A percentile compares a stretch with the other conserved stretches of the same genome.
phyloP scores from a whole-genome alignment of 1,140 invertebrate species.

The Protaetia brevitarsis region DNA sequence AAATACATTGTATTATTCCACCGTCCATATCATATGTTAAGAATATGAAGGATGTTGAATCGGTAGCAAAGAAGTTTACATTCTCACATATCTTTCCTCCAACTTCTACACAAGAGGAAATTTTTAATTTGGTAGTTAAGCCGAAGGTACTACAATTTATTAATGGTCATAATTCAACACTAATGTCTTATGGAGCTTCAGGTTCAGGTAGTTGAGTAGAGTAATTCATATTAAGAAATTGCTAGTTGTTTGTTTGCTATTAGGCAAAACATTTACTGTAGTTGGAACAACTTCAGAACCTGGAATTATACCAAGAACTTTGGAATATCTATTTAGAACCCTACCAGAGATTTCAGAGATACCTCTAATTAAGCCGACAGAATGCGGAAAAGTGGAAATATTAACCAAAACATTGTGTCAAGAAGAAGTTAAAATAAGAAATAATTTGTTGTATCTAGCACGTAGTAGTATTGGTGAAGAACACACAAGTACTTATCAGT shows the following conservation, averaged over 20 bases:
- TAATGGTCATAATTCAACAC: constrained; percentile 68
- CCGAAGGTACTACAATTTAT: constrained; percentile 61
- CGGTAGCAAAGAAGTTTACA: constrained; percentile 55
- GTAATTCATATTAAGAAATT: no score
- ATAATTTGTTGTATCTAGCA: not conserved
- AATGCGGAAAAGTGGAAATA: constrained; percentile 49
- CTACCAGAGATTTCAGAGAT: constrained; percentile 44
- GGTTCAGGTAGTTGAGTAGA: constrained; percentile 48
- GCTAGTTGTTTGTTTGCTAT: no score
- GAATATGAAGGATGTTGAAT: constrained; percentile 44
- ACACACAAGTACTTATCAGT: not conserved
- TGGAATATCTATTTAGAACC: constrained; percentile 73
- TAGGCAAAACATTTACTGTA: constrained; percentile 89
- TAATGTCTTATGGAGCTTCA: constrained; percentile 81
- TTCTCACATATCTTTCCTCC: constrained; percentile 66
- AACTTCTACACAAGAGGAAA: constrained; percentile 54
- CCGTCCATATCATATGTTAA: constrained; percentile 42
- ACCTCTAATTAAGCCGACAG: constrained; percentile 51
- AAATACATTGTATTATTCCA: constrained; percentile 41
- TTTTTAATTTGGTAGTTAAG: constrained; percentile 61
- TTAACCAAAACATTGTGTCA: constrained; percentile 46
- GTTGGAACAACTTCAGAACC: constrained; percentile 69
- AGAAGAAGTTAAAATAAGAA: constrained; percentile 43
- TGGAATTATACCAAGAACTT: constrained; percentile 76
- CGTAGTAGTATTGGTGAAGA: not conserved